phyloP scores from a whole-genome alignment of 2,888 invertebrate species.

The Phytoseiulus persimilis region DNA sequence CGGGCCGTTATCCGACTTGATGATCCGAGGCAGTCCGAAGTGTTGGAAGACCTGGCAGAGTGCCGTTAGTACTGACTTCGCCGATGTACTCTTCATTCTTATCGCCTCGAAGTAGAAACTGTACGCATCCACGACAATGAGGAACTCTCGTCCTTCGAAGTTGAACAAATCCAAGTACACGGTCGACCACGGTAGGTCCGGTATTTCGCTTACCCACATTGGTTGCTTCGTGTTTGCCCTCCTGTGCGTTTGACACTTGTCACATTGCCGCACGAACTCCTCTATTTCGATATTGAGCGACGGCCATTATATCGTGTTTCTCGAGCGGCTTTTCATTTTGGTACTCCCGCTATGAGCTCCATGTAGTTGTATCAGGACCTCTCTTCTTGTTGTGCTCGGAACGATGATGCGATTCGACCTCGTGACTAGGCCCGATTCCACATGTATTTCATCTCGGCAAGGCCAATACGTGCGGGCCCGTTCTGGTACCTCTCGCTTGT shows the following conservation, averaged over 20 bases:
- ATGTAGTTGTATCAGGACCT: constrained; percentile 10
- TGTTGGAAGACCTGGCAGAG: too few species aligned
- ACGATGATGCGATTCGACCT: background rate
- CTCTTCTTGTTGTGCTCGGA: background rate
- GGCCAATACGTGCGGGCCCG: background rate
- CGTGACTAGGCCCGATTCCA: background rate
- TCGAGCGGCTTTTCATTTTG: background rate
- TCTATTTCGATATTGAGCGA: background rate
- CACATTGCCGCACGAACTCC: background rate
- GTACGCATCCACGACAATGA: constrained; percentile 20
- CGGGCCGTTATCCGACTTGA: too few species aligned
- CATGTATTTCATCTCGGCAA: background rate
- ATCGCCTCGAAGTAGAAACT: background rate
- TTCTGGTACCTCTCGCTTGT: background rate
- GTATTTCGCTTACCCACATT: background rate
- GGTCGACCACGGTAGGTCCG: background rate
- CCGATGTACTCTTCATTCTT: background rate
- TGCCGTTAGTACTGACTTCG: background rate
- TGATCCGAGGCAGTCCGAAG: too few species aligned
- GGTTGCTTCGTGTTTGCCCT: background rate
- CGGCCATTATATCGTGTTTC: constrained; percentile 7
- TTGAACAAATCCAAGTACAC: background rate
- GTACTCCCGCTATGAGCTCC: background rate
- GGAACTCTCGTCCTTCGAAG: background rate
- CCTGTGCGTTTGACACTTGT: background rate